phyloP scores from a whole-genome alignment of 2,888 invertebrate genomes.

The Dryadula phaetusa region DNA sequence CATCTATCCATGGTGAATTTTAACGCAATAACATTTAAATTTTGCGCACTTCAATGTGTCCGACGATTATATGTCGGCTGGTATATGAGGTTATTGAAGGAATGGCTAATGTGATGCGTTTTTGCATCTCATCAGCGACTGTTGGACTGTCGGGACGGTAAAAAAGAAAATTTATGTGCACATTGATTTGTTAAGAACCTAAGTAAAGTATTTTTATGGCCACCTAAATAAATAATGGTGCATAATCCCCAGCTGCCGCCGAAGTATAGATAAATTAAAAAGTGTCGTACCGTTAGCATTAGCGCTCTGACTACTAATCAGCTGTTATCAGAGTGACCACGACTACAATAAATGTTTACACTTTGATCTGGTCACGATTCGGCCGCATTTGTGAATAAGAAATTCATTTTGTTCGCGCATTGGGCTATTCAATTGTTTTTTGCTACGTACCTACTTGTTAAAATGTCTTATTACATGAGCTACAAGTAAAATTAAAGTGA shows the following conservation, averaged over 20 bases:
- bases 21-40: slow-evolving; percentile 48
- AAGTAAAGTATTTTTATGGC: slow-evolving; percentile 41
- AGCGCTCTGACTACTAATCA: slow-evolving; percentile 59
- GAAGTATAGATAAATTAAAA: slow-evolving; percentile 61
- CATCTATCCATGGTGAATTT: slow-evolving; percentile 47
- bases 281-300: slow-evolving; percentile 48
- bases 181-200: slow-evolving; percentile 40
- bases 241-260: slow-evolving; percentile 34
- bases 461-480: background rate
- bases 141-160: slow-evolving; percentile 42
- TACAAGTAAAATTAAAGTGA: background rate
- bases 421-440: slow-evolving; percentile 18
- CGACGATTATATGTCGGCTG: slow-evolving; percentile 28
- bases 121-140: slow-evolving; percentile 40
- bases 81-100: slow-evolving; percentile 21
- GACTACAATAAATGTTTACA: slow-evolving; percentile 53
- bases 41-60: slow-evolving; percentile 40
- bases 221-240: slow-evolving; percentile 27
- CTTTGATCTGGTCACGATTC: slow-evolving; percentile 70
- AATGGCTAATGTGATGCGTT: slow-evolving; percentile 34
- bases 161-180: slow-evolving; percentile 47
- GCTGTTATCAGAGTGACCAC: slow-evolving; percentile 57
- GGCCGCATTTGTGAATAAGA: slow-evolving; percentile 63
- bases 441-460: slow-evolving; percentile 12
- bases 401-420: slow-evolving; percentile 34